Evolutionary conservation across 1,140 invertebrate species (phyloP), one percentile per base, ranked within the genome.

Genomic region (Psilanteris sp.): DNA sequence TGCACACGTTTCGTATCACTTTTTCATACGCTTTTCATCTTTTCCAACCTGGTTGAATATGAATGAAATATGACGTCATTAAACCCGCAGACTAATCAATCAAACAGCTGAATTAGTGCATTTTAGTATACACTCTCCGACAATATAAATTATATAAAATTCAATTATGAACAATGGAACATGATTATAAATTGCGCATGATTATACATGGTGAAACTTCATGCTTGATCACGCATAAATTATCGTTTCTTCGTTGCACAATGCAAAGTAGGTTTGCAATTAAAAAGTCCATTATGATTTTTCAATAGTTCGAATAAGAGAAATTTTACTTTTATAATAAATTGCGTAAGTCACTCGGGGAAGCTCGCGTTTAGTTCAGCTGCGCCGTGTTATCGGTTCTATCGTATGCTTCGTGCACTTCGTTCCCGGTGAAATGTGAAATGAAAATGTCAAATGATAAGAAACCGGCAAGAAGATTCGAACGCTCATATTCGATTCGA

Each of bases 201-300:
- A 46, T 41, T 41, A 39, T 26, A 14, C 32, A 11, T 34, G 39
- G 22, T 7, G 41, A 41, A 50, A 43, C 46, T 41, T 31, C 18
- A 18, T 43, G 46, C 27, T 52, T 9, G 59, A 64, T 64, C 59
- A 43, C 46, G 44, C 59, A 54, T 66, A 54, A 54, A 54, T 66
- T 54, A 54, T 48, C 9, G 9, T 37, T 62, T 3, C 7, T 11
- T 8, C 29, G 20, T 62, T 50, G 20, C 57, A 50, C 57, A 62
- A 62, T 50, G 57, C 44, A 16, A 29, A 27, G 22, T 13, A 22
- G 34, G 1, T 11, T 34, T 7, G 16, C 34, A 62, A 62, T 61
- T 61, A 48, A 61, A 31, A 31, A 34, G 46, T n/a, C 31, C 32
- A 26, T 36, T 6, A 15, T 0, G 6, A 14, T 14, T 57, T 34